phyloP scores from a whole-genome alignment of 2,113 vertebrate species.

The Malurus melanocephalus region DNA sequence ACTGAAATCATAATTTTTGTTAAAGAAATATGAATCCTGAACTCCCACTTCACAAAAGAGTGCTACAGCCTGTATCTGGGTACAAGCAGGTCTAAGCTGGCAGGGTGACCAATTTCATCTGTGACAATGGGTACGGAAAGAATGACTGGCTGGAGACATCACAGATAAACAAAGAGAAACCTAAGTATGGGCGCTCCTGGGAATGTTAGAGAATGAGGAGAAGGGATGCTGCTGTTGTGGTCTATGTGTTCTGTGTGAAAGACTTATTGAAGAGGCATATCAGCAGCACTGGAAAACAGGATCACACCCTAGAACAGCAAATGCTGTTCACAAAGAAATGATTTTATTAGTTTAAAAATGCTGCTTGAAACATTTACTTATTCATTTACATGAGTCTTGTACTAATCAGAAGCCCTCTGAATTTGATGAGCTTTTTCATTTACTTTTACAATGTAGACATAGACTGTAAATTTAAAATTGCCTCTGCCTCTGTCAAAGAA shows the following conservation, averaged over 20 bases:
- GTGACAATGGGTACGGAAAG: neutral
- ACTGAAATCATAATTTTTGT: neutral
- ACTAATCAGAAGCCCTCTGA: neutral
- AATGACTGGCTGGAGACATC: neutral
- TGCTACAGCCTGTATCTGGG: neutral
- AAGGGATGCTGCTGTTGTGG: neutral
- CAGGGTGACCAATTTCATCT: neutral
- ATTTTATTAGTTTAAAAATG: neutral
- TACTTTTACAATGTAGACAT: neutral
- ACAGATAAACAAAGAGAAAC: neutral
- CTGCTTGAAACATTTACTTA: neutral
- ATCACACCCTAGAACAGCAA: neutral
- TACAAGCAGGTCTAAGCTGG: neutral
- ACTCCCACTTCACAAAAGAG: neutral
- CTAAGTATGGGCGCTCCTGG: neutral
- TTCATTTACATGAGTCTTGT: neutral
- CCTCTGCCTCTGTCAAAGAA: neutral
- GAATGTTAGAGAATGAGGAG: neutral
- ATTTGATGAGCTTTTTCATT: neutral
- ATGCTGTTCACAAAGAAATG: neutral
- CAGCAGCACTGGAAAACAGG: neutral
- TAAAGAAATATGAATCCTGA: neutral
- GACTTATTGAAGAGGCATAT: neutral
- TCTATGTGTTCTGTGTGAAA: fast-evolving
- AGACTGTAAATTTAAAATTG: neutral